Evolutionary conservation across 2,797 vertebrate species (phyloP), one percentile per base, ranked within the genome.

Genomic region (Clarias laeviceps): DNA sequence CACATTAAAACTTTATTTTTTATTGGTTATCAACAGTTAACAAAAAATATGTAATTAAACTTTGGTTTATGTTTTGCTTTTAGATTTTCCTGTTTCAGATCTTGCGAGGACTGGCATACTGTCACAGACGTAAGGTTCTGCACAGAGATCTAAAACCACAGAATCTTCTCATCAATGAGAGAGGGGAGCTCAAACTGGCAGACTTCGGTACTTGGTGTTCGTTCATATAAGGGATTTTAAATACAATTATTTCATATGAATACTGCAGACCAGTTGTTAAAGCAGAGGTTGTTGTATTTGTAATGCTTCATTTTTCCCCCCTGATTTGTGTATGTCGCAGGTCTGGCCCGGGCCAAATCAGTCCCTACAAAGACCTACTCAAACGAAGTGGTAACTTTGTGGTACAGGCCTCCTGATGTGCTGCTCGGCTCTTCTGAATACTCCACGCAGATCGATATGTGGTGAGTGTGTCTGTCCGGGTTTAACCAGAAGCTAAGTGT

Each of bases 321-420:
- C 34, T n/a, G 1, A 17, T 81, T 56, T 79, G 20, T 86, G 17
- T 66, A 20, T 83, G 9, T 73, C 76, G 2, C 80, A 72, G 96
- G 96, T 87, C 85, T 97, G 88, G 96, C 96, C 68, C 94, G 96
- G 92, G 96, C 96, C 0, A 97, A 97, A 88, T 97, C 96, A 65
- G 96, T 97, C 88, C 96, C 96, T 81, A 97, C 96, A 0, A 97
- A 97, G 92, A 97, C 96, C n/a, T 97, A 97, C 70, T 97, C 96
- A 74, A 97, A 97, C 91, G 96, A 97, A 92, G 96, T 97, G 82
- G 96, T 97, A 87, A 97, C 96, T 0, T 92, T 97, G 85, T 97
- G 96, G 96, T 97, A 97, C 91, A 95, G 96, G 84, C 96, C 96
- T 32, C 96, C 96, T 73, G 96, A 97, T 84, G 96, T 97, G 61